phyloP scores from a whole-genome alignment of 2,113 vertebrate genomes.

The Entelurus aequoreus region DNA sequence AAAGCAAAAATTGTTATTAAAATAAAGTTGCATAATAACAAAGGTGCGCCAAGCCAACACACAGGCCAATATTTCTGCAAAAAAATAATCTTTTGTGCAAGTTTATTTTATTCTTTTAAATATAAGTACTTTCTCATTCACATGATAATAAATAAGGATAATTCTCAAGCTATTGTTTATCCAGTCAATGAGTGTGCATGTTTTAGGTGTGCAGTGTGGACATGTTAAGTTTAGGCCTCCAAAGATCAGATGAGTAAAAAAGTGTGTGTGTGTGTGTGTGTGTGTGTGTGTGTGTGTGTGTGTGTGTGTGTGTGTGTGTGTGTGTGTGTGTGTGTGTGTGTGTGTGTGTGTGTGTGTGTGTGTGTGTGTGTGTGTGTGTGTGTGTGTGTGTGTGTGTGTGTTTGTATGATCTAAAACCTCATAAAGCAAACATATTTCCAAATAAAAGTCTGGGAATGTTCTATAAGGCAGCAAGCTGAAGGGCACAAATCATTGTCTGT shows the following conservation, averaged over 20 bases:
- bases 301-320: neutral
- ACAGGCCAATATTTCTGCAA: neutral
- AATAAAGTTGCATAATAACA: neutral
- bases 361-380: too few relatives aligned
- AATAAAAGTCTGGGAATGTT: slow-evolving; percentile 61
- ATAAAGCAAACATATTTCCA: slow-evolving; percentile 16
- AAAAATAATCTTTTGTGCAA: too few relatives aligned
- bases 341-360: neutral
- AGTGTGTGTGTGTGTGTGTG: neutral
- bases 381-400: neutral
- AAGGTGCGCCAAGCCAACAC: neutral
- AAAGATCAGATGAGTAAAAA: neutral
- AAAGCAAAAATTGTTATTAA: neutral
- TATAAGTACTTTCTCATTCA: too few relatives aligned
- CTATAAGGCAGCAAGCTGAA: slow-evolving; percentile 61
- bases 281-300: neutral
- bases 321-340: too few relatives aligned
- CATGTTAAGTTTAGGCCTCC: too few relatives aligned
- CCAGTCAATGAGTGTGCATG: slow-evolving; percentile 1
- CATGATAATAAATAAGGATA: neutral
- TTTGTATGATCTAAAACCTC: neutral
- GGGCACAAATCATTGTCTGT: slow-evolving; percentile 50
- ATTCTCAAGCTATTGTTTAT: neutral
- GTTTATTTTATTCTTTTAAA: too few relatives aligned
- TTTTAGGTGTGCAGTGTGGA: neutral